Conservation (phyloP, 2,888 invertebrate species). For the Agriopis marginaria region DNA sequence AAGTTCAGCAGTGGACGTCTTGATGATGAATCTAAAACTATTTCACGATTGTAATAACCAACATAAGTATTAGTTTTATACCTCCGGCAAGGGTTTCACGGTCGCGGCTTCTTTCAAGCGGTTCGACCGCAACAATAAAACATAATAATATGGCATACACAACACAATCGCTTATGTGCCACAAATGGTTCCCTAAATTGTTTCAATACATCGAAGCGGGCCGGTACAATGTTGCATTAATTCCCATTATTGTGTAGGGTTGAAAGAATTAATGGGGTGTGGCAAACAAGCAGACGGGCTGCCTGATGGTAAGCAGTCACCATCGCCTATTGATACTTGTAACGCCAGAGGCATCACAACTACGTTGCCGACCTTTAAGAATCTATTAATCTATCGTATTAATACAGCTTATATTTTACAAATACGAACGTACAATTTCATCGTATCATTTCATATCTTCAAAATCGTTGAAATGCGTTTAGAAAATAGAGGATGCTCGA, state of each 20-base stretch:
- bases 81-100: background rate
- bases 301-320: no score
- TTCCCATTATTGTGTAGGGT: constrained; percentile 35
- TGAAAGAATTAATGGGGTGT: background rate
- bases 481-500: no score
- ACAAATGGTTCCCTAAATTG: constrained; percentile 76
- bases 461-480: no score
- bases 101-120: background rate
- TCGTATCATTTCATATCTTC: no score
- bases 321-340: no score
- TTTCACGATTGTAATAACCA: background rate
- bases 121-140: constrained; percentile 7
- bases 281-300: no score
- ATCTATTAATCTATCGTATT: no score
- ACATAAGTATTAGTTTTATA: background rate
- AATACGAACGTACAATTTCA: no score
- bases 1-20: no score
- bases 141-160: constrained; percentile 40
- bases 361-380: no score
- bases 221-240: constrained; percentile 66
- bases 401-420: no score
- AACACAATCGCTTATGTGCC: constrained; percentile 67
- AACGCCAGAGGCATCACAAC: no score
- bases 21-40: background rate
- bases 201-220: constrained; percentile 57